Percentiles rank a stretch among this genome's conserved stretches.
Evolutionary conservation across 2,113 vertebrate genomes (phyloP).

Genomic region (Pteropus alecto): DNA sequence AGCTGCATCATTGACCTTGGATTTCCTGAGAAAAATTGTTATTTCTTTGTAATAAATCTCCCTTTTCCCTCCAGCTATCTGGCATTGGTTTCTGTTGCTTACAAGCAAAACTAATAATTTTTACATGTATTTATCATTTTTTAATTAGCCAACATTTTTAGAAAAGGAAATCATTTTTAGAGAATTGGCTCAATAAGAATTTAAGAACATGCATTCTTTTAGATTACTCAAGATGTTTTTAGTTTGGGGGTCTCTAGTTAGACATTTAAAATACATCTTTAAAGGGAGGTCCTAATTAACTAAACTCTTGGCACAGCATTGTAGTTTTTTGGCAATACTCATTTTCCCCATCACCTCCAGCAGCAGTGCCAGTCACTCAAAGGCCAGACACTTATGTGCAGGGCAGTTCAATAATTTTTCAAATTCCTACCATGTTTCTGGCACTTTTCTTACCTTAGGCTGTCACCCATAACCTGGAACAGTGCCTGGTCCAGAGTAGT

Average conservation of each 20-base stretch:
- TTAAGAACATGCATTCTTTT: background rate
- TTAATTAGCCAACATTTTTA: conserved; percentile 41
- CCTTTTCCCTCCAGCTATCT: background rate
- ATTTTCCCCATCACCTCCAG: background rate
- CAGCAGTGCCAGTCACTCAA: background rate
- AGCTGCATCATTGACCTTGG: background rate
- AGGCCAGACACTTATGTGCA: background rate
- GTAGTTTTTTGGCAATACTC: background rate
- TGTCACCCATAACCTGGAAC: background rate
- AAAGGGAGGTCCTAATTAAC: background rate
- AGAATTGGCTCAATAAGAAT: background rate
- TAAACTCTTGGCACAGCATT: background rate
- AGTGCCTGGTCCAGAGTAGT: background rate
- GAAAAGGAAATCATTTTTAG: background rate
- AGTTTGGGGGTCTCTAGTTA: background rate
- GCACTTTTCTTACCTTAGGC: background rate
- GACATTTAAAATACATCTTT: background rate
- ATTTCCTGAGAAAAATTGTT: conserved; percentile 1
- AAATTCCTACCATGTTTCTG: background rate
- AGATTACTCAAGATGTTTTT: background rate
- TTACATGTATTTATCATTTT: background rate
- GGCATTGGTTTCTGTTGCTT: background rate
- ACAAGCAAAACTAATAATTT: conserved; percentile 35
- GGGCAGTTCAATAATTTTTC: background rate
- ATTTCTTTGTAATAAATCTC: background rate